These are phyloP conservation scores for Fulmarus glacialis DNA, from an alignment of 2,113 vertebrate species.

Conservation along the genomic window DNA sequence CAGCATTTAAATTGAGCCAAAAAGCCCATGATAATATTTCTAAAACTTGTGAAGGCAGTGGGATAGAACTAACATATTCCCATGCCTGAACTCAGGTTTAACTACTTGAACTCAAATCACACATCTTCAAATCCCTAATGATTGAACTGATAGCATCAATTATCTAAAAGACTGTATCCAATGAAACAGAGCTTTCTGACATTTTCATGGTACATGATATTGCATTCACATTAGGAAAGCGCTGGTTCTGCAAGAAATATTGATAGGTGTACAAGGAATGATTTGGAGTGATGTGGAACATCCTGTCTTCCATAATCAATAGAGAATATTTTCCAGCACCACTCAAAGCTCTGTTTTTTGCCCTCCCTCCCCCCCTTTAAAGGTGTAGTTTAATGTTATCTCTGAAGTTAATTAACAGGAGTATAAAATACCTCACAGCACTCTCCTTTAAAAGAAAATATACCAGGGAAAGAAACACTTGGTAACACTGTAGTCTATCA, in stretches of 20 bases:
- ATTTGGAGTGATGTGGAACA: not conserved
- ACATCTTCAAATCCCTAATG: not conserved
- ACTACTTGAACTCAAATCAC: not conserved
- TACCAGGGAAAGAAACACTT: not conserved
- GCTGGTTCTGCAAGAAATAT: not conserved
- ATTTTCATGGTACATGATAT: not conserved
- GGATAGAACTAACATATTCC: not conserved
- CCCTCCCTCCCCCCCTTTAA: rapidly evolving
- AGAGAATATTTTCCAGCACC: not conserved
- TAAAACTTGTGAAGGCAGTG: not conserved
- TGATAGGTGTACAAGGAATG: not conserved
- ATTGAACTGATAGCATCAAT: not conserved
- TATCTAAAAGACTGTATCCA: not conserved
- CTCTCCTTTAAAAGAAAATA: not conserved
- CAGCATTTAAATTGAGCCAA: not conserved
- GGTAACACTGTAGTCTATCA: not conserved
- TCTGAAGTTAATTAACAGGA: not conserved
- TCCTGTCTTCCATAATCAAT: not conserved
- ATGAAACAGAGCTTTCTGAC: not conserved
- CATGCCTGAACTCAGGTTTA: not conserved
- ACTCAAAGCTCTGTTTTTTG: not conserved
- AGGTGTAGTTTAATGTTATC: not conserved
- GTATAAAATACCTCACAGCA: not conserved
- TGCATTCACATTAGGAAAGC: not conserved
- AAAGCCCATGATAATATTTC: not conserved